Base-by-base conservation (phyloP, 1,140 invertebrate genomes). In the Hylaeus volcanicus region DNA sequence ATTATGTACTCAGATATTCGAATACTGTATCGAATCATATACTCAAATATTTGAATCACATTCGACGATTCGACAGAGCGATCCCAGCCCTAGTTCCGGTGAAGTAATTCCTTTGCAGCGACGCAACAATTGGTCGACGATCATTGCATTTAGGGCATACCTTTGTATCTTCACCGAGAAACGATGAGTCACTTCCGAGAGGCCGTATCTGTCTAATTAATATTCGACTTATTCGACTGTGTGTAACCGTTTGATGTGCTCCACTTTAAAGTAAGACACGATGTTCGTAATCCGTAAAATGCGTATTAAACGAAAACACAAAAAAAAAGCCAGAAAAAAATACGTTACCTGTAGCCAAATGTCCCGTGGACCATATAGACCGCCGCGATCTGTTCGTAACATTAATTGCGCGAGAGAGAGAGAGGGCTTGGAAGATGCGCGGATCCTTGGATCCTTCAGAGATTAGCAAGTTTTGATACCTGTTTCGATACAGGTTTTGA, bases 301-400 rank as follows among this genome's bases (percentile, higher is more conserved):
- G 74, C 75, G 84, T 58, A 79, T 73, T 73, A 74, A 65, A 26
- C 73, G 61, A 45, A 56, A 65, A 65, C 15, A 37, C 15, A 39
- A 58, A 74, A 84, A 74, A 66, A 64, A 61, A 71, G 12, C 3
- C 58, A 11, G 3, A 53, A 69, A 85, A 82, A 55, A 89, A 91
- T 79, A 70, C 81, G 90, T 91, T 92, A 91, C 88, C 86, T 88
- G 85, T 90, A 91, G 91, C 91, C 92, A 93, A 93, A 93, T 92
- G 91, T 92, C 90, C 87, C 88, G 89, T 89, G 91, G 89, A 92
- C 87, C 89, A 89, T 91, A 89, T 86, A 90, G 86, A 92, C 85
- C 88, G 90, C 87, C 89, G 88, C 87, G 83, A 89, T 90, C 86
- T 88, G 82, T 86, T 84, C 83, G 83, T 87, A 69, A 63, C 65